Conservation (phyloP, 2,113 vertebrate species). For the Scortum barcoo region DNA sequence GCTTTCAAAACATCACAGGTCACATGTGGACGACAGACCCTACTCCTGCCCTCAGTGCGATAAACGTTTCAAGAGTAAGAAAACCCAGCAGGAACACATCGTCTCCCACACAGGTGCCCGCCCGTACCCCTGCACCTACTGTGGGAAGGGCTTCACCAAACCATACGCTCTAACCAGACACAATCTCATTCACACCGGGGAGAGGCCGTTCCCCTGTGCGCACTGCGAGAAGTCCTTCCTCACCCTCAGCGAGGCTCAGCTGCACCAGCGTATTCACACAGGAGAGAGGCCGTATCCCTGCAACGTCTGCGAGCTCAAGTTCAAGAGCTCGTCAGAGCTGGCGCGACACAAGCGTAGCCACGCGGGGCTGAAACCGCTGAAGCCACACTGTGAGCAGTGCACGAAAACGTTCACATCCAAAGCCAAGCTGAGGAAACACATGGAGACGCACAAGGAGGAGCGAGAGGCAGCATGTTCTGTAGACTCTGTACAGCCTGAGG, state of each 20-base stretch:
- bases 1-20: conserved; percentile 84
- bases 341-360: conserved; percentile 79
- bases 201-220: conserved; percentile 80
- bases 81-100: conserved; percentile 78
- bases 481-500: conserved; percentile 10
- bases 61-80: conserved; percentile 81
- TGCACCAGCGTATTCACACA: conserved; percentile 82
- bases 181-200: conserved; percentile 86
- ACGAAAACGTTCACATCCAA: conserved; percentile 67
- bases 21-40: conserved; percentile 82
- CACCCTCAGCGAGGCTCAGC: conserved; percentile 77
- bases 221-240: conserved; percentile 83
- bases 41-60: conserved; percentile 80
- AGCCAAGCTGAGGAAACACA: conserved; percentile 76
- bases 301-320: conserved; percentile 70
- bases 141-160: conserved; percentile 83
- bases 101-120: conserved; percentile 77
- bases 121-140: conserved; percentile 78
- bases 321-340: conserved; percentile 83
- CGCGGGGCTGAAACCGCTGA: conserved; percentile 40
- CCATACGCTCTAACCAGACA: conserved; percentile 79
- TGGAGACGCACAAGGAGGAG: conserved; percentile 58
- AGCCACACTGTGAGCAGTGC: conserved; percentile 67
- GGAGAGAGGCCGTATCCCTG: conserved; percentile 82
- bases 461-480: background rate